Evolutionary conservation across 2,888 invertebrate genomes (phyloP), one percentile per base, ranked within the genome.

Genomic region (Diplolepis rosae): DNA sequence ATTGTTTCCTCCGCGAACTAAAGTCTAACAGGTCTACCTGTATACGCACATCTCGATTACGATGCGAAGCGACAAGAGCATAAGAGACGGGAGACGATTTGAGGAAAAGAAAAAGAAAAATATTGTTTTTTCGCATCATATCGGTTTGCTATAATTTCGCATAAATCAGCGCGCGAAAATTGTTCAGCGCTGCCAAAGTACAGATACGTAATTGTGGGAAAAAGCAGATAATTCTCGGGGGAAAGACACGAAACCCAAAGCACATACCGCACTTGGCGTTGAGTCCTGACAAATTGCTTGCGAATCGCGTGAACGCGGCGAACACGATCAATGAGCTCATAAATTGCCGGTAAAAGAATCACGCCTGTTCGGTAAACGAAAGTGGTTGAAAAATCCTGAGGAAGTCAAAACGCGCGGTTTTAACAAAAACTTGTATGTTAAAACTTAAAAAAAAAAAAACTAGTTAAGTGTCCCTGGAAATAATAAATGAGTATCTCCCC

Each of bases 191-290:
- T 56, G 32, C 54, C 13, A 18, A 56, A 30, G 32, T 56, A 32
- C 54, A 7, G 54, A 22, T 18, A 39, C 32, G 35, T 56, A 56
- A 35, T 56, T 35, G 56, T 56, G 56, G 35, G 35, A 56, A 56
- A 56, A 13, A 22, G n/a, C 35, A 22, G 35, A 35, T 56, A 22
- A 56, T 18, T 11, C 54, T 32, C 13, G 3, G 18, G 11, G 15
- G 54, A 6, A 22, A 56, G 18, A 56, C 2, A 56, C 6, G 35
- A 35, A 18, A 18, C 22, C 22, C 22, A 9, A 56, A 22, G 22
- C 18, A 35, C 56, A 32, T 35, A 15, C 18, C 9, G 18, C 35
- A 35, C 56, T 56, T 15, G 42, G n/a, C 7, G 42, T 42, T 15
- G 15, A 42, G 42, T 42, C 42, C 42, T 42, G 42, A 42, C 42